phyloP scores from a whole-genome alignment of 2,113 vertebrate species.

The Gyps fulvus region DNA sequence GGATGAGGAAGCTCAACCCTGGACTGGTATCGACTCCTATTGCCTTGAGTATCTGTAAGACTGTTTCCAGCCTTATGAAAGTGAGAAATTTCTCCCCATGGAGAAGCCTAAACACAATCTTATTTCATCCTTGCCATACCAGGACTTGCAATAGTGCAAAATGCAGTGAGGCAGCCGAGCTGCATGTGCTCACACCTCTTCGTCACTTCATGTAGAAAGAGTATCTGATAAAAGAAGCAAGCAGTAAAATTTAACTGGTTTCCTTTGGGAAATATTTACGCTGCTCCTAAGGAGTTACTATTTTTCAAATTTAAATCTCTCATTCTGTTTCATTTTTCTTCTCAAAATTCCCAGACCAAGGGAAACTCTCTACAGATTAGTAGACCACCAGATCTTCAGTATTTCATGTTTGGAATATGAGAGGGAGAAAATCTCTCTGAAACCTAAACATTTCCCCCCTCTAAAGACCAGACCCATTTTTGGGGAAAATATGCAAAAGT shows the following conservation, averaged over 20 bases:
- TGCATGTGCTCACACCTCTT: neutral
- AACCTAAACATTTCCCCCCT: slow-evolving; percentile 41
- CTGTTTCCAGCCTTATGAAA: neutral
- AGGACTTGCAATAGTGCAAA: neutral
- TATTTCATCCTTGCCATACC: neutral
- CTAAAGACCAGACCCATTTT: slow-evolving; percentile 56
- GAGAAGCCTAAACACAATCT: neutral
- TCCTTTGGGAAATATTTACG: neutral
- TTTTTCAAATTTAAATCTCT: slow-evolving; percentile 38
- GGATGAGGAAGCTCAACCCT: neutral
- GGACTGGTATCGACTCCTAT: neutral
- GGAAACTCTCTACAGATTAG: slow-evolving; percentile 36
- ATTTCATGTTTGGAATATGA: slow-evolving; percentile 47
- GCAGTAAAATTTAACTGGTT: neutral
- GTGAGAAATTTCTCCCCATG: neutral
- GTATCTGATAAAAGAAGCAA: neutral
- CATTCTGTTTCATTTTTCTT: slow-evolving; percentile 56
- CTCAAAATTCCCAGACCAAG: slow-evolving; percentile 32
- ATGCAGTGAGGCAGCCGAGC: neutral
- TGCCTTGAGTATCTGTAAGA: neutral
- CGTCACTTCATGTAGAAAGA: neutral
- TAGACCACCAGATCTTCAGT: neutral
- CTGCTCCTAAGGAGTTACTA: slow-evolving; percentile 9
- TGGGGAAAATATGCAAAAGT: slow-evolving; percentile 50
- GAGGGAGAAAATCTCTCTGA: slow-evolving; percentile 27